Evolutionary conservation across 2,888 invertebrate species (phyloP).

Genomic region (Eupelmus urozonus): DNA sequence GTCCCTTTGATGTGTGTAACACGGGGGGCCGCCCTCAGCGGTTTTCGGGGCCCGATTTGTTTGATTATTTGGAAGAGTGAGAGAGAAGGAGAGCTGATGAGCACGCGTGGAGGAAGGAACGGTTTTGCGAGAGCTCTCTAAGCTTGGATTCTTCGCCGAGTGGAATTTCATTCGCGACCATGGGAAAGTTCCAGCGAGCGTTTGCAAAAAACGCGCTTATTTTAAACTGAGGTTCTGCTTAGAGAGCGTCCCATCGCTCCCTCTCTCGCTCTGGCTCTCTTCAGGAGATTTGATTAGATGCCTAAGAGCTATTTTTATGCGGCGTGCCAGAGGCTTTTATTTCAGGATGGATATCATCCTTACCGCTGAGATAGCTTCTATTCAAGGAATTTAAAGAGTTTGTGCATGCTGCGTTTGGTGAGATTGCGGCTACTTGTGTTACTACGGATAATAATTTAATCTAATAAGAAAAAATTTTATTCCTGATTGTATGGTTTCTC

Average conservation of each 20-base stretch:
- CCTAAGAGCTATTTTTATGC: slow-evolving; percentile 28
- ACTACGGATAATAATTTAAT: too few relatives aligned
- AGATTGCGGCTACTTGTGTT: too few relatives aligned
- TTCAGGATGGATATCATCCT: neutral
- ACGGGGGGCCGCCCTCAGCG: too few relatives aligned
- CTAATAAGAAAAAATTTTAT: too few relatives aligned
- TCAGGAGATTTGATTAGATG: slow-evolving; percentile 45
- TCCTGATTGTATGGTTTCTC: too few relatives aligned
- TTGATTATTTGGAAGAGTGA: slow-evolving; percentile 3
- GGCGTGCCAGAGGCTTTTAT: slow-evolving; percentile 3
- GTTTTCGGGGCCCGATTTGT: slow-evolving; percentile 1
- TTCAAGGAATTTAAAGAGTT: too few relatives aligned
- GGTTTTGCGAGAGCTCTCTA: neutral
- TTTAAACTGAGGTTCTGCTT: slow-evolving; percentile 14
- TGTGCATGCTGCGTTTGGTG: too few relatives aligned
- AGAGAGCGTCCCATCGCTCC: slow-evolving; percentile 15
- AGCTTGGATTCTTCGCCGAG: neutral
- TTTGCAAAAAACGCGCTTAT: neutral
- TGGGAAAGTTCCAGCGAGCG: slow-evolving; percentile 18
- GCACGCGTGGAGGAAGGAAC: too few relatives aligned
- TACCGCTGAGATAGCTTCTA: too few relatives aligned
- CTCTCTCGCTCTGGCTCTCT: too few relatives aligned
- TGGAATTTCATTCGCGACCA: neutral
- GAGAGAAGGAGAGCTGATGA: neutral
- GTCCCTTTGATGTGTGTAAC: slow-evolving; percentile 11